Evolutionary conservation across 2,888 invertebrate species (phyloP), one percentile per base, ranked within the genome.

Genomic region (Ephialtes manifestator): DNA sequence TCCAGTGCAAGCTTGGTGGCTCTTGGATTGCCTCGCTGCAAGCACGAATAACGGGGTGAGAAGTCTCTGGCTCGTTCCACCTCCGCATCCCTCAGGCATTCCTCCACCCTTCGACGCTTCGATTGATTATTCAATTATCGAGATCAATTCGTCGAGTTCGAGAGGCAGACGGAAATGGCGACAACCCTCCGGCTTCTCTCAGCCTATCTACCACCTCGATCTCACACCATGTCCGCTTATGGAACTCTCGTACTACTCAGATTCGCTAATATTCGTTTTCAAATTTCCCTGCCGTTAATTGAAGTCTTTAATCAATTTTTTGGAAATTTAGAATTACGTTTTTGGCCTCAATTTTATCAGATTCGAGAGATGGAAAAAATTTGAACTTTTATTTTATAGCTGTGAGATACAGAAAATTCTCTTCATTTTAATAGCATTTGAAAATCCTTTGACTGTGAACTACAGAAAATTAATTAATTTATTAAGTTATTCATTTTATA

Each of bases 81-180:
- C n/a, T 35, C 18, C 20, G 35, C 31, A 13, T 20, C 28, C 58
- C 48, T 58, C 24, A 60, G 58, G 48, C 63, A 35, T 58, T 53
- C 71, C 67, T n/a, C 58, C 53, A 67, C 76, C 80, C 77, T 81
- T 81, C 80, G 80, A 82, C 71, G 86, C 75, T 89, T 87, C 89
- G 89, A 91, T 92, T 91, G 92, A 93, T 92, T 91, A 93, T 93
- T 92, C 91, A 91, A 93, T 93, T 92, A 92, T 90, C 90, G 90
- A 92, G 91, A 93, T 93, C 91, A 91, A 92, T 92, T 92, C 92
- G 79, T 72, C 71, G 85, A 72, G 67, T 80, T 87, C 78, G 78
- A 75, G 74, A 35, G 78, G 51, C 75, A 86, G 60, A 81, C 81
- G 92, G 92, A 93, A 93, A 92, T 93, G 88, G 90, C 90, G 89